Conservation (phyloP, 2,888 invertebrate genomes). For the Danaus chrysippus region DNA sequence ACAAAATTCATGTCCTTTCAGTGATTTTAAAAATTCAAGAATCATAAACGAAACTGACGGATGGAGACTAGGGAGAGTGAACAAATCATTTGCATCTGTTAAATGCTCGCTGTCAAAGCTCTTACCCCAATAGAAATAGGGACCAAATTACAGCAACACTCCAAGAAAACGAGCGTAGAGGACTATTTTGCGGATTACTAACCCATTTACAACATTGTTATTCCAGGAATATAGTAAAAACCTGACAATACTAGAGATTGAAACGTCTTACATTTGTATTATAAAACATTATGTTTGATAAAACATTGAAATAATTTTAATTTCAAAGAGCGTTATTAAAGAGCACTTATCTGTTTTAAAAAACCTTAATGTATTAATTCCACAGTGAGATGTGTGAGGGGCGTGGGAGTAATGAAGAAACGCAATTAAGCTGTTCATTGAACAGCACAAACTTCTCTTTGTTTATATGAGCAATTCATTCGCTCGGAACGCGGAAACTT, state of each 20-base stretch:
- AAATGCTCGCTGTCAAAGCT: constrained; percentile 25
- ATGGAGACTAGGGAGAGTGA: constrained; percentile 39
- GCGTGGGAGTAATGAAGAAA: constrained; percentile 55
- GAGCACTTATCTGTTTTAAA: constrained; percentile 16
- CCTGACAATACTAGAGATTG: neutral
- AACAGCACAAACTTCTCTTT: constrained; percentile 62
- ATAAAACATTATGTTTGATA: no score
- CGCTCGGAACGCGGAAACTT: constrained; percentile 50
- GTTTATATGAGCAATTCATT: constrained; percentile 57
- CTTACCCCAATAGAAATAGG: constrained; percentile 2
- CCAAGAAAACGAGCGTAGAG: constrained; percentile 1
- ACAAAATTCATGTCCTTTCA: constrained; percentile 51
- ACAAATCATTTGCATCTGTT: constrained; percentile 52
- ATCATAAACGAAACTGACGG: constrained; percentile 60
- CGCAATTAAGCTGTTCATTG: constrained; percentile 72
- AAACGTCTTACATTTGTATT: no score
- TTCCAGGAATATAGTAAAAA: constrained; percentile 10
- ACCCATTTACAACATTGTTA: constrained; percentile 21
- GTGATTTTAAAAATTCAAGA: constrained; percentile 66
- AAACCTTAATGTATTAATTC: constrained; percentile 49
- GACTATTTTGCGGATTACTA: constrained; percentile 36
- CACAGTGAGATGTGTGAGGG: constrained; percentile 55
- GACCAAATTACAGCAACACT: neutral
- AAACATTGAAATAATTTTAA: no score
- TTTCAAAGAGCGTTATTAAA: no score